Evolutionary conservation across 2,888 invertebrate species (phyloP).

Genomic region (Catonia carolina): DNA sequence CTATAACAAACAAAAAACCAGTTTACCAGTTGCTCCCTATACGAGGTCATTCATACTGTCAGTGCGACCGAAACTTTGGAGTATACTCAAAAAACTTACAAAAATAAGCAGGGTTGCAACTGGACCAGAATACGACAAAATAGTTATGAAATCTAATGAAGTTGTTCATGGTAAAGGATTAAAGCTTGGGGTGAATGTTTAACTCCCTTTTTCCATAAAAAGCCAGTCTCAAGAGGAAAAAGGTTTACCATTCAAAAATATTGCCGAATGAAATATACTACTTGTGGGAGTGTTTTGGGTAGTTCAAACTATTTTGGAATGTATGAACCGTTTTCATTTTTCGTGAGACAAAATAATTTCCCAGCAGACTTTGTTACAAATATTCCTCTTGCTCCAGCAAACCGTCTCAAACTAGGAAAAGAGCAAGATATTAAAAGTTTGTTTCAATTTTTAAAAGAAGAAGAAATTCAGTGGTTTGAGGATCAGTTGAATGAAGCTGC

Average conservation of each 20-base stretch:
- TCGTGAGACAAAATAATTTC: conserved; percentile 4
- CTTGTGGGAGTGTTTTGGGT: background rate
- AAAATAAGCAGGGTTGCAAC: background rate
- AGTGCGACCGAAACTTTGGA: conserved; percentile 8
- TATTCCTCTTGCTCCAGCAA: conserved; percentile 12
- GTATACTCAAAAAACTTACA: conserved; percentile 5
- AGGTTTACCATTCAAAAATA: conserved; percentile 2
- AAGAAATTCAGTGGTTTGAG: conserved; percentile 5
- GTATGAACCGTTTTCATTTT: conserved; percentile 10
- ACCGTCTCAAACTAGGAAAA: conserved; percentile 3
- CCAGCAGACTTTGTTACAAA: conserved; percentile 7
- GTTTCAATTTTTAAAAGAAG: conserved; percentile 5
- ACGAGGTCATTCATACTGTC: conserved; percentile 5
- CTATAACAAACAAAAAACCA: conserved; percentile 1
- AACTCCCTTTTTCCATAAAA: background rate
- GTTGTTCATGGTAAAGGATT: conserved; percentile 11
- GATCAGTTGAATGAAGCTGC: conserved; percentile 1
- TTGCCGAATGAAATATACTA: background rate
- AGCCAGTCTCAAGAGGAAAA: conserved; percentile 3
- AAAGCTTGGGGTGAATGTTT: too few species aligned
- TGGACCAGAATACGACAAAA: conserved; percentile 7
- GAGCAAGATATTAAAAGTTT: conserved; percentile 8
- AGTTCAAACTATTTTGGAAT: conserved; percentile 3
- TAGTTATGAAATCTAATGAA: background rate
- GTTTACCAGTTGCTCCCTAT: conserved; percentile 1